These are phyloP conservation scores for Gymnocephalus cernua DNA, from an alignment of 2,113 vertebrate species.

Conservation along the genomic window DNA sequence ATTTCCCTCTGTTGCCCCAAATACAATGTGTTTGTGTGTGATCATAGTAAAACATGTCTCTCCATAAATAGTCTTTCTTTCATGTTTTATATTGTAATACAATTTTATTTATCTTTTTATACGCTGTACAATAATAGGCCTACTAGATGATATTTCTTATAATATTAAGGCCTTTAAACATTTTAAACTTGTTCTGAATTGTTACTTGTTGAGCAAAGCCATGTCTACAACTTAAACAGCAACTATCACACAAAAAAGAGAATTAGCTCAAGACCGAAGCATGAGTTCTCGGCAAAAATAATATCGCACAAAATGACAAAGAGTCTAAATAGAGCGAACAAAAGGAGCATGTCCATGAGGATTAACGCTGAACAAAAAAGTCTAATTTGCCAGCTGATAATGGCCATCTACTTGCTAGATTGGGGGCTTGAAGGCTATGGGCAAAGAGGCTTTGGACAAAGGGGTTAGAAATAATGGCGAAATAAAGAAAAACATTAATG, in stretches of 20 bases:
- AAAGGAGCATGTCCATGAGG: slow-evolving; percentile 39
- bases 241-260: background rate
- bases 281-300: background rate
- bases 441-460: slow-evolving; percentile 42
- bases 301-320: slow-evolving; percentile 2
- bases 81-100: slow-evolving; percentile 17
- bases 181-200: background rate
- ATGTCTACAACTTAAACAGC: background rate
- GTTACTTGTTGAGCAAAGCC: background rate
- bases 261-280: slow-evolving; percentile 10
- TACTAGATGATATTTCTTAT: background rate
- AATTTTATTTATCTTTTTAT: background rate
- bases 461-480: background rate
- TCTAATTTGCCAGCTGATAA: slow-evolving; percentile 51
- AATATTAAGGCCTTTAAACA: slow-evolving; percentile 4
- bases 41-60: slow-evolving; percentile 41
- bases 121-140: background rate
- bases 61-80: slow-evolving; percentile 34
- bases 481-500: slow-evolving; percentile 13
- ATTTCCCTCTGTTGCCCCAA: slow-evolving; percentile 39
- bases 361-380: slow-evolving; percentile 53
- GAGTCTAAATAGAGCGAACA: slow-evolving; percentile 29
- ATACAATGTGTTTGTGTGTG: slow-evolving; percentile 41
- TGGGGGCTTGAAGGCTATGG: slow-evolving; percentile 15
- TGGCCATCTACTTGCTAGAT: slow-evolving; percentile 47